phyloP scores from a whole-genome alignment of 2,888 invertebrate genomes.

The Aporophyla lueneburgensis region DNA sequence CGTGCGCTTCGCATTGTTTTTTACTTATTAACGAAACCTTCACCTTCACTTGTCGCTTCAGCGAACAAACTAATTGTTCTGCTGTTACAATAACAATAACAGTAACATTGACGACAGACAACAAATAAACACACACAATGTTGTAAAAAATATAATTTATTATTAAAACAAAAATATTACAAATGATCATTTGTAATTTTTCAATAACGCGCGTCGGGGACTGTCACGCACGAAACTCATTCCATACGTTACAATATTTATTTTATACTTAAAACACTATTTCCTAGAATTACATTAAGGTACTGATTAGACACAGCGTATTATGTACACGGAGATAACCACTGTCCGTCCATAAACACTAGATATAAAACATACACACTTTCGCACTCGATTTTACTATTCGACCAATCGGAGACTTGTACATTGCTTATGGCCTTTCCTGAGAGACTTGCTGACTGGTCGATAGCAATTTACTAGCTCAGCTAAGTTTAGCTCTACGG shows the following conservation, averaged over 20 bases:
- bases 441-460: constrained; percentile 70
- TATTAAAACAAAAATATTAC: constrained; percentile 88
- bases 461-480: constrained; percentile 80
- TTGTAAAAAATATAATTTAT: constrained; percentile 90
- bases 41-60: constrained; percentile 48
- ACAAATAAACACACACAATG: constrained; percentile 59
- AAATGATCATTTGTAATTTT: constrained; percentile 83
- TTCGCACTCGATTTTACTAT: constrained; percentile 76
- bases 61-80: constrained; percentile 19
- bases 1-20: constrained; percentile 17
- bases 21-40: constrained; percentile 30
- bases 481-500: constrained; percentile 67
- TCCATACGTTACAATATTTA: constrained; percentile 71
- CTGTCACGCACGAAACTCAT: constrained; percentile 78
- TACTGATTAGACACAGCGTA: constrained; percentile 86
- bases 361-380: constrained; percentile 69
- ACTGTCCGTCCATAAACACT: constrained; percentile 76
- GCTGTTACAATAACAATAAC: background rate
- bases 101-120: constrained; percentile 8
- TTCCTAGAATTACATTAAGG: constrained; percentile 82
- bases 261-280: constrained; percentile 82
- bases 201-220: constrained; percentile 76
- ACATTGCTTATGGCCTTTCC: constrained; percentile 80
- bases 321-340: constrained; percentile 84
- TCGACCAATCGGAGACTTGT: constrained; percentile 76